Evolutionary conservation across 2,888 invertebrate species (phyloP), one percentile per base, ranked within the genome.

Genomic region (Drosophila acutilabella): DNA sequence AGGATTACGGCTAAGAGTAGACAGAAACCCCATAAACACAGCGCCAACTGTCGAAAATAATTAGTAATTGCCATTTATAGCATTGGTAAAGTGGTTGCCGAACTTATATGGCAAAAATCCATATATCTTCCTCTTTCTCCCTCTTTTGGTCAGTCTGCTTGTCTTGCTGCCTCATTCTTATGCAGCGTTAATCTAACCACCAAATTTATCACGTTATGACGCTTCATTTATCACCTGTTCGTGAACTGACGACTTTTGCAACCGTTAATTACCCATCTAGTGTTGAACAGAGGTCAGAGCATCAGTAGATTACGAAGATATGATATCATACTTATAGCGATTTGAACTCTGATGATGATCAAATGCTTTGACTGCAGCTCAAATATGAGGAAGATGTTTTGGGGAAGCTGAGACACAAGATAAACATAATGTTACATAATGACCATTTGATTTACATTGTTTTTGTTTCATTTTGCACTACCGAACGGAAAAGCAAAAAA

Each of bases 211-310:
- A 56, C 30, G 47, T 13, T 47, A 48, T 8, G 14, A 20, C 52
- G 66, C 23, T 38, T 13, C 67, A 58, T 57, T 50, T 52, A 41
- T 59, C 75, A 54, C 41, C 18, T 44, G 48, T 36, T 7, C 14
- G 16, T 33, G 33, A 23, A 13, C 26, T 44, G 33, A 44, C n/a
- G 2, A 30, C 44, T 64, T 14, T 44, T 11, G 47, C n/a, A 47
- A 47, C 26, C 36, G 13, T 58, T 82, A 71, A 80, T 80, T 79
- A 81, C 79, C 85, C 57, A 52, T 79, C 60, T 56, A 40, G 51
- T 59, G 82, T 41, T 74, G 58, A 62, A 56, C 62, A 61, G 48
- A 67, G 80, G 76, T 71, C 57, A 62, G 47, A 62, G 47, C 56
- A 30, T 44, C 20, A 38, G 26, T 48, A 18, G 60, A 50, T 67